Percentiles rank a stretch among this genome's conserved stretches.
Conservation (phyloP, 2,888 invertebrate genomes). For the Archaeoteleia sp. region DNA sequence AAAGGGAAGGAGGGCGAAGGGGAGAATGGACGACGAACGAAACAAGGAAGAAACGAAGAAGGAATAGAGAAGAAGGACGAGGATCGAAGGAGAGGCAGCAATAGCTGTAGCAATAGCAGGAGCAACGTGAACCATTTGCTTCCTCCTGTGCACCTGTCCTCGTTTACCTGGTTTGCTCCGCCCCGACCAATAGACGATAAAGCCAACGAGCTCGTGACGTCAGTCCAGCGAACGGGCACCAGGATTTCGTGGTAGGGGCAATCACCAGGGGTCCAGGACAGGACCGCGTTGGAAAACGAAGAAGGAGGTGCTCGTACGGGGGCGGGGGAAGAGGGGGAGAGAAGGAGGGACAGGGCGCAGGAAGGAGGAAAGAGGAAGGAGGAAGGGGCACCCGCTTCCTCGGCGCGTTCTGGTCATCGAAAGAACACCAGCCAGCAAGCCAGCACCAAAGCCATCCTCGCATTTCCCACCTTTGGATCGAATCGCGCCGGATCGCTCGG, state of each 20-base stretch:
- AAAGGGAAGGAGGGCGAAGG: no score
- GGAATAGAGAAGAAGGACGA: slow-evolving; percentile 41
- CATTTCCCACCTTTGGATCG: slow-evolving; percentile 58
- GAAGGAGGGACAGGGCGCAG: slow-evolving; percentile 2
- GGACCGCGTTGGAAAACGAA: slow-evolving; percentile 60
- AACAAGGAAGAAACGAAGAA: no score
- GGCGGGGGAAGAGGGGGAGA: slow-evolving; percentile 60
- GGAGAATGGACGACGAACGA: no score
- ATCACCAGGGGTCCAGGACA: slow-evolving; percentile 75
- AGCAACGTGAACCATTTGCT: slow-evolving; percentile 26
- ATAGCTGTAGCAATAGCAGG: slow-evolving; percentile 33
- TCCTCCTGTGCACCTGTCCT: slow-evolving; percentile 66
- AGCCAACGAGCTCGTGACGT: slow-evolving; percentile 63
- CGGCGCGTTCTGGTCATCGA: slow-evolving; percentile 35
- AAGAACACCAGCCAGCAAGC: slow-evolving; percentile 35
- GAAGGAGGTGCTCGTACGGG: slow-evolving; percentile 56
- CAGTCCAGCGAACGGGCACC: slow-evolving; percentile 52
- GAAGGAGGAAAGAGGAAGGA: slow-evolving; percentile 11
- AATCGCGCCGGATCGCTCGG: slow-evolving; percentile 18
- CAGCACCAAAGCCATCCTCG: slow-evolving; percentile 56
- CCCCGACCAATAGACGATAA: slow-evolving; percentile 69
- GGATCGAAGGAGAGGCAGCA: slow-evolving; percentile 58
- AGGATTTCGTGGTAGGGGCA: slow-evolving; percentile 55
- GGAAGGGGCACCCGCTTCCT: slow-evolving; percentile 50
- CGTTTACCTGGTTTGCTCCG: slow-evolving; percentile 67